Evolutionary conservation across 2,888 invertebrate species (phyloP).

Genomic region (Drosophila imparisetae): DNA sequence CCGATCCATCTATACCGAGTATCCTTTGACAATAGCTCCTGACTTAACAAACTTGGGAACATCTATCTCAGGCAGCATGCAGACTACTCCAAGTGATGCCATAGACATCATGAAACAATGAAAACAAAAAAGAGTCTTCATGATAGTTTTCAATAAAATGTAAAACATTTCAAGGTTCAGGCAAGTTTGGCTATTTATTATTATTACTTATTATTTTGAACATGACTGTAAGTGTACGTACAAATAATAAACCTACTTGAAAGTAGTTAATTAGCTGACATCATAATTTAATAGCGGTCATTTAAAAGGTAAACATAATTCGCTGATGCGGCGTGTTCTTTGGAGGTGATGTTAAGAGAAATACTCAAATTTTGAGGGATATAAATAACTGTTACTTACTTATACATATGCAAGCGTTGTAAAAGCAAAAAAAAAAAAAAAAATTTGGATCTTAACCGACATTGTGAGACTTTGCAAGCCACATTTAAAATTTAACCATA

Average conservation of each 20-base stretch:
- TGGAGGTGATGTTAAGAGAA: constrained; percentile 5
- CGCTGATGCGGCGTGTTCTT: constrained; percentile 4
- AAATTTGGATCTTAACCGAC: neutral
- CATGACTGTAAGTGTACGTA: constrained; percentile 3
- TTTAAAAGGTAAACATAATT: neutral
- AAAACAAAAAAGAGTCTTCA: neutral
- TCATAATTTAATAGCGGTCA: neutral
- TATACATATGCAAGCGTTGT: neutral
- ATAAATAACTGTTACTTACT: neutral
- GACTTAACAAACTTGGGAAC: too few relatives aligned
- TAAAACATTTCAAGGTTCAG: neutral
- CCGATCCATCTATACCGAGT: too few relatives aligned
- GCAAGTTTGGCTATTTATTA: constrained; percentile 5
- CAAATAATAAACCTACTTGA: neutral
- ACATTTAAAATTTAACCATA: neutral
- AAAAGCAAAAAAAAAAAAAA: neutral
- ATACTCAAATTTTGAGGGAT: neutral
- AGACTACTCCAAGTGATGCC: neutral
- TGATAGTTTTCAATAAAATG: neutral
- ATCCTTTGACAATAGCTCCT: too few relatives aligned
- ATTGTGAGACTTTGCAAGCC: neutral
- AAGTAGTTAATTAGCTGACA: neutral
- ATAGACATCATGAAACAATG: neutral
- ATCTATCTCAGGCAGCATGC: neutral
- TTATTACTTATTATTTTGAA: neutral